A percentile compares a stretch with the other conserved stretches of the same genome.
Evolutionary conservation across 2,888 invertebrate species (phyloP).

Genomic region (Agrochola circellaris): DNA sequence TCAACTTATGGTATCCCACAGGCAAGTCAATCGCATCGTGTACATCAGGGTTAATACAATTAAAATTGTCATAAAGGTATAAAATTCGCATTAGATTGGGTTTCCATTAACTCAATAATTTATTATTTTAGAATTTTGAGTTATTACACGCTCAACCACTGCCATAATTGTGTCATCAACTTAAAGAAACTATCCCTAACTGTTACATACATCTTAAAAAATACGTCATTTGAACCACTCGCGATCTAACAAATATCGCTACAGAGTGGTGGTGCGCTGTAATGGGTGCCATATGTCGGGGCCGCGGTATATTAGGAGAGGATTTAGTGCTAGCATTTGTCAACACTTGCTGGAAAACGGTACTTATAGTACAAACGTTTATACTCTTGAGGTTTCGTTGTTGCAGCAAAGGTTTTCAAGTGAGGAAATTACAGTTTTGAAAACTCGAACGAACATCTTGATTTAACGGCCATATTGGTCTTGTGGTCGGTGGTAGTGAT

Average conservation of each 20-base stretch:
- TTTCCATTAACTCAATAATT: neutral
- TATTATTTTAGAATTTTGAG: neutral
- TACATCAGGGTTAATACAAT: neutral
- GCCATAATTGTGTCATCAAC: neutral
- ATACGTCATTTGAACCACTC: neutral
- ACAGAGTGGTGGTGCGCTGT: conserved; percentile 14
- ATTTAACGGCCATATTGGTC: neutral
- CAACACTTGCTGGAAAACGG: neutral
- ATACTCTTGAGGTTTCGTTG: neutral
- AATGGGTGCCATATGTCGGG: conserved; percentile 51
- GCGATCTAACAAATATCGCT: conserved; percentile 43
- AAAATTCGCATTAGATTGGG: neutral
- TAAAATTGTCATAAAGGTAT: neutral
- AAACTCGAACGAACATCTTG: neutral
- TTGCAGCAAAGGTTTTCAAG: neutral
- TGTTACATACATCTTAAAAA: neutral
- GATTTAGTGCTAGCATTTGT: conserved; percentile 49
- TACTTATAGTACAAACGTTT: neutral
- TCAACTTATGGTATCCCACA: neutral
- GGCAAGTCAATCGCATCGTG: neutral
- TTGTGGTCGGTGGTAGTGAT: neutral
- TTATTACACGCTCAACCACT: neutral
- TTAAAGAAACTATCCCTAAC: too few relatives aligned
- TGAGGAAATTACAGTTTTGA: neutral
- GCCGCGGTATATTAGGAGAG: conserved; percentile 33